A percentile compares a stretch with the other conserved stretches of the same genome.
These are phyloP conservation scores for Thalassophryne amazonica DNA, from an alignment of 2,797 vertebrate species.

Conservation along the genomic window DNA sequence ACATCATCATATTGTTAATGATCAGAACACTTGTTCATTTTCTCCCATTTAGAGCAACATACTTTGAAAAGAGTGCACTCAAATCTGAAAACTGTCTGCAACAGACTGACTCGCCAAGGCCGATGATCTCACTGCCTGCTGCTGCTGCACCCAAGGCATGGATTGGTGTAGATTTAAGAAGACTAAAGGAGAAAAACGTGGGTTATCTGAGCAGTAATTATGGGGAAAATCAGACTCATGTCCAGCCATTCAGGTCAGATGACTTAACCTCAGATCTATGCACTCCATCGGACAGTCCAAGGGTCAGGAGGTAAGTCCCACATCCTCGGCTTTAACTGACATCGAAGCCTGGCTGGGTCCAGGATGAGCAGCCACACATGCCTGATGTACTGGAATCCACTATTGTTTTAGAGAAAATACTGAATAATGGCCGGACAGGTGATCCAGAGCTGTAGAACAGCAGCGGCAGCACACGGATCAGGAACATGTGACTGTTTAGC, in stretches of 20 bases:
- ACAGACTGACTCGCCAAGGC: slow-evolving; percentile 14
- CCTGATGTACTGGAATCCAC: no score
- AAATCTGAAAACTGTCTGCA: slow-evolving; percentile 24
- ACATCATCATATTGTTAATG: no score
- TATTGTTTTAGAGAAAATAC: slow-evolving; percentile 2
- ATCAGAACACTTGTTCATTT: no score
- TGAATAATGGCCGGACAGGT: not conserved
- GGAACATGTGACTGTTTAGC: slow-evolving; percentile 33
- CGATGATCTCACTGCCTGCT: slow-evolving; percentile 15
- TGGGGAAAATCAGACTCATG: slow-evolving; percentile 47
- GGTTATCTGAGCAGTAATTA: slow-evolving; percentile 73
- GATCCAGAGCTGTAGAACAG: not conserved
- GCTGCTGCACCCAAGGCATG: slow-evolving; percentile 31
- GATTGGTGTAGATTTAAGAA: slow-evolving; percentile 54
- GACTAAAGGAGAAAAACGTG: slow-evolving; percentile 61
- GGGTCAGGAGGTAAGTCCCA: slow-evolving; percentile 66
- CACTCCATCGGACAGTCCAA: slow-evolving; percentile 66
- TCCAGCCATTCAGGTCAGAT: slow-evolving; percentile 67
- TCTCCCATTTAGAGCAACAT: no score
- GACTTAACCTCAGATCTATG: slow-evolving; percentile 85
- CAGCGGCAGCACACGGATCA: not conserved
- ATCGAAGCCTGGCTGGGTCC: no score
- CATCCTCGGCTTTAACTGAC: slow-evolving; percentile 40
- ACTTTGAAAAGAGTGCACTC: slow-evolving; percentile 7
- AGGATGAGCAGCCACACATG: no score